A percentile compares a stretch with the other conserved stretches of the same genome.
phyloP scores from a whole-genome alignment of 2,888 invertebrate species.

The Lasioglossum calceatum region DNA sequence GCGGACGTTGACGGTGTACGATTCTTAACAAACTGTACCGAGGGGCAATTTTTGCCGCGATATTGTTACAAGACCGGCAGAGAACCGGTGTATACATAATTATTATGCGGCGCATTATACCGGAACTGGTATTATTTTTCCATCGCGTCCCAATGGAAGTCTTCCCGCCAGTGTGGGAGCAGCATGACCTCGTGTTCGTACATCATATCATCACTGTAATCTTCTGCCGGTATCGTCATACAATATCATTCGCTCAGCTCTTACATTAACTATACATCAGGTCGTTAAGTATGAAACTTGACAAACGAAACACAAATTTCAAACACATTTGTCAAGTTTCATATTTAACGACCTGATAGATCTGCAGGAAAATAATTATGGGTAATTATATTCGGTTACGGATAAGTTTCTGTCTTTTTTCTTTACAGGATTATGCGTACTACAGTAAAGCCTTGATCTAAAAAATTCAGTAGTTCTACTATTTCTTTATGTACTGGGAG shows the following conservation, averaged over 20 bases:
- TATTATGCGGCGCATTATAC: conserved; percentile 66
- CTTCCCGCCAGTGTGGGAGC: conserved; percentile 63
- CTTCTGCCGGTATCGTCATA: conserved; percentile 37
- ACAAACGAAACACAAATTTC: too few relatives aligned
- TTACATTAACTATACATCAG: neutral
- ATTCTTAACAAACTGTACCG: conserved; percentile 40
- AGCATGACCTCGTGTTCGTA: conserved; percentile 60
- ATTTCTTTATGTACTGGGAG: too few relatives aligned
- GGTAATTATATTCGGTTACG: neutral
- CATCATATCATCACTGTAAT: conserved; percentile 46
- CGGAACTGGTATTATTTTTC: conserved; percentile 64
- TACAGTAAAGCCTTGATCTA: too few relatives aligned
- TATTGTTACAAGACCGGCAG: conserved; percentile 55
- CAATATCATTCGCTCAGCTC: conserved; percentile 35
- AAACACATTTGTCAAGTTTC: too few relatives aligned
- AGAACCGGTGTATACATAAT: conserved; percentile 58
- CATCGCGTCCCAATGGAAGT: conserved; percentile 50
- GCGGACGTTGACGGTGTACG: conserved; percentile 21
- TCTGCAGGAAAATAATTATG: neutral
- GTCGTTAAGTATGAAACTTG: too few relatives aligned
- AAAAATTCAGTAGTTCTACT: too few relatives aligned
- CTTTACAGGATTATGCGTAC: too few relatives aligned
- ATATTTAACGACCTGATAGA: too few relatives aligned
- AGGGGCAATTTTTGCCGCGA: conserved; percentile 48
- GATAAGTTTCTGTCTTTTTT: neutral